Percentiles rank a stretch among this genome's conserved stretches.
phyloP scores from a whole-genome alignment of 2,797 vertebrate genomes.

The Mus spretus region DNA sequence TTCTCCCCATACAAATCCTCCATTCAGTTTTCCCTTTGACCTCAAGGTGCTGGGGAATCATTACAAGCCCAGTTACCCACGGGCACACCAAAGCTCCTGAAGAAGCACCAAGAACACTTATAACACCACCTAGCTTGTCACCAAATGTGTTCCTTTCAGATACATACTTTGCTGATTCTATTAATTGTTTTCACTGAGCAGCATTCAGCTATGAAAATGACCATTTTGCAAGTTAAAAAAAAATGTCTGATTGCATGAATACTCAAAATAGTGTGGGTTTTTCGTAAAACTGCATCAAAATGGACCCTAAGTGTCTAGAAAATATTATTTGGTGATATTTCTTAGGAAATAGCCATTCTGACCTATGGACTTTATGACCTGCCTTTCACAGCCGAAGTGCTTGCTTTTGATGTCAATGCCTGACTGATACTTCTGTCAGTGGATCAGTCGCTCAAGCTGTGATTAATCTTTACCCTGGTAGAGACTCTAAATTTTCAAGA shows the following conservation, averaged over 20 bases:
- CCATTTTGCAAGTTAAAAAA: slow-evolving; percentile 24
- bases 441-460: neutral
- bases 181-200: slow-evolving; percentile 25
- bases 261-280: neutral
- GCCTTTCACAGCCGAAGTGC: neutral
- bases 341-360: slow-evolving; percentile 24
- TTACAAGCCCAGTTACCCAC: neutral
- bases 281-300: slow-evolving; percentile 33
- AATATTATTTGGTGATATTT: neutral
- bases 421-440: neutral
- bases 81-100: neutral
- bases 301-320: slow-evolving; percentile 9
- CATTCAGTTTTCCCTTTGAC: neutral
- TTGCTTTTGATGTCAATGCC: neutral
- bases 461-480: neutral
- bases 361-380: neutral
- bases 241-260: neutral
- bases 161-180: neutral
- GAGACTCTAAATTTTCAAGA: slow-evolving; percentile 9
- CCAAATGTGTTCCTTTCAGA: neutral
- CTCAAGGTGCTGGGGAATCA: neutral
- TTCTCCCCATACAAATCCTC: neutral
- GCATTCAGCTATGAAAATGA: slow-evolving; percentile 43
- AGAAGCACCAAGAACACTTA: neutral
- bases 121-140: neutral